Evolutionary conservation across 2,113 vertebrate genomes (phyloP), one percentile per base, ranked within the genome.

Genomic region (Ahaetulla prasina): DNA sequence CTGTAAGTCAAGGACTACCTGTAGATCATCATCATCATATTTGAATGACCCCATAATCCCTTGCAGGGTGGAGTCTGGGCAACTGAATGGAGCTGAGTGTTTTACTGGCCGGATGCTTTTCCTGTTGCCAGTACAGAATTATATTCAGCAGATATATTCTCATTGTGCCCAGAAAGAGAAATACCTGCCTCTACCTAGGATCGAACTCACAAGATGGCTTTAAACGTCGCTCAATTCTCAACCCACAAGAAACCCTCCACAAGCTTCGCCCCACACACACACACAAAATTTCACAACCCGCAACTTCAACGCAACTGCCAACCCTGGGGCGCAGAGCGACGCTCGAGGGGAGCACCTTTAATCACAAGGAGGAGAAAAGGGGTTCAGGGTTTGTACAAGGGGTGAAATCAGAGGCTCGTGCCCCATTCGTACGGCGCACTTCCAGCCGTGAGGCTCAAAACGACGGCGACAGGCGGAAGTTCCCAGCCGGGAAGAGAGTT

Each of bases 241-340:
- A n/a, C n/a, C n/a, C n/a, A n/a, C n/a, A n/a, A n/a, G n/a, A n/a
- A n/a, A n/a, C n/a, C n/a, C n/a, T n/a, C n/a, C 68, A 18, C 5
- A 39, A 35, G 14, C n/a, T 74, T 74, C 14, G 1, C 27, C 63
- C 14, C 27, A 27, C 25, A 27, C 23, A 57, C n/a, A n/a, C 45
- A 45, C 45, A 47, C 3, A 60, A 14, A 63, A 63, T 5, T 3
- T 12, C 55, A 27, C 55, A 27, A 27, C 25, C 23, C 27, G 0
- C 60, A 63, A 68, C 30, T 68, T 68, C 30, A n/a, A n/a, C 16
- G 6, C 63, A 68, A n/a, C 63, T 4, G 2, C 7, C 35, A 22
- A 3, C 22, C 18, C 18, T 9, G 18, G 18, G 1, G 35, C 8
- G 23, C 0, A 14, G 2, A 47, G 45, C 7, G 6, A 43, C 10